Base-by-base conservation (phyloP, 2,888 invertebrate species). In the Cloeon dipterum region DNA sequence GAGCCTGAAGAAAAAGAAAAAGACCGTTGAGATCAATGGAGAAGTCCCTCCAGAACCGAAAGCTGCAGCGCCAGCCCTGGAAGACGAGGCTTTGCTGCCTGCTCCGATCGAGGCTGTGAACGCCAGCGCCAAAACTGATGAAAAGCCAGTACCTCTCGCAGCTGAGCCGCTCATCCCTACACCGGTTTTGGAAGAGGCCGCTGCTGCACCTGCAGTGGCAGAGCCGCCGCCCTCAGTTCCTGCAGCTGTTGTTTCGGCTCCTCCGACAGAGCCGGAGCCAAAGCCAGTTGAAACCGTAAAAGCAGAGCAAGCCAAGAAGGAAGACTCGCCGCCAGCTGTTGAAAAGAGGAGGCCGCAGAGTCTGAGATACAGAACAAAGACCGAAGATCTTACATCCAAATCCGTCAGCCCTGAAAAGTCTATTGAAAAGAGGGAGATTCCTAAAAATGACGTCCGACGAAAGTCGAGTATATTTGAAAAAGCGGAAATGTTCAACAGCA, bases 381-480 rank as follows among this genome's bases (percentile, higher is more conserved):
- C 20, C 20, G 44, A 39, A 25, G 42, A 42, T 35, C 36, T 38
- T 23, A 29, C 26, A 34, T 35, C 40, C 20, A 21, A 13, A 10
- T 37, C 37, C 16, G 34, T 26, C 21, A 37, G 39, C 19, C 29
- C 43, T 1, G 51, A 47, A 34, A 50, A 50, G 35, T 37, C 49
- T 7, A 50, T 45, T 14, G 47, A 49, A 36, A 32, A 49, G 26
- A 21, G 3, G n/a, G 39, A 37, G 13, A 7, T 13, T 11, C 17
- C 33, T 11, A 36, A 36, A 19, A 36, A 32, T 17, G 16, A 17
- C 34, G 29, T 39, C 26, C 36, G 73, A 40, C 57, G 74, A 42
- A 64, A 67, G 42, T 74, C 74, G 2, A 66, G 70, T 47, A 72
- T 74, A 41, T 68, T 74, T 43, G 74, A 74, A 49, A 69, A 69